Conservation (phyloP, 2,113 vertebrate species). For the Oxygymnocypris stewartii region DNA sequence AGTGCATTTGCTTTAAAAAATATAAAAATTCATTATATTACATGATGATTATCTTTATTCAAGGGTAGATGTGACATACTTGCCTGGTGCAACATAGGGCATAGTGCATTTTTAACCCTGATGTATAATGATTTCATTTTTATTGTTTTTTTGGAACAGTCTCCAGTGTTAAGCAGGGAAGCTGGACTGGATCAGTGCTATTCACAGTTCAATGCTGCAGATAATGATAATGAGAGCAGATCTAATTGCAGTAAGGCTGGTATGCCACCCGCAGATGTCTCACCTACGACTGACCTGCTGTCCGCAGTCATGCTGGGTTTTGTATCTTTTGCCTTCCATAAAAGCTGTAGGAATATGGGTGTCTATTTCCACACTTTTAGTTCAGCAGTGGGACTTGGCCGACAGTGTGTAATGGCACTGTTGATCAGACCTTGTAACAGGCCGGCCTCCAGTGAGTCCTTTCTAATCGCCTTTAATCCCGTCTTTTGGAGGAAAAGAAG, state of each 20-base stretch:
- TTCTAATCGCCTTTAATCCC: constrained; percentile 45
- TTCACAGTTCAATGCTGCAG: neutral
- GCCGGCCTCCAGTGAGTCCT: constrained; percentile 37
- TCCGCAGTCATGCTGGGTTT: neutral
- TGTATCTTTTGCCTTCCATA: neutral
- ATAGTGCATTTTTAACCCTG: neutral
- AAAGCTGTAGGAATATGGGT: constrained; percentile 13
- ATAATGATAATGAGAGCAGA: neutral
- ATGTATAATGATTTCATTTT: neutral
- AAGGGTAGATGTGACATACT: neutral
- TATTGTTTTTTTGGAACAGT: neutral
- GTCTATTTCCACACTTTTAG: constrained; percentile 18
- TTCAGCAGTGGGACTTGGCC: constrained; percentile 19
- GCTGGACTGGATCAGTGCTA: neutral
- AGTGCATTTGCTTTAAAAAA: constrained; percentile 4
- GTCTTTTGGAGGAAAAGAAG: constrained; percentile 27
- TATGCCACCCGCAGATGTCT: neutral
- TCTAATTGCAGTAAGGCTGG: constrained; percentile 4
- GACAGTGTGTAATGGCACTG: neutral
- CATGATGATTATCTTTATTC: neutral
- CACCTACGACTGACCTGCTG: constrained; percentile 5
- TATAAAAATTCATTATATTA: neutral
- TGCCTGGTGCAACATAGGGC: neutral
- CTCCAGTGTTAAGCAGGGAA: neutral
- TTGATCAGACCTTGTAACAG: constrained; percentile 47